Evolutionary conservation across 2,113 vertebrate species (phyloP).

Genomic region (Eolophus roseicapilla): DNA sequence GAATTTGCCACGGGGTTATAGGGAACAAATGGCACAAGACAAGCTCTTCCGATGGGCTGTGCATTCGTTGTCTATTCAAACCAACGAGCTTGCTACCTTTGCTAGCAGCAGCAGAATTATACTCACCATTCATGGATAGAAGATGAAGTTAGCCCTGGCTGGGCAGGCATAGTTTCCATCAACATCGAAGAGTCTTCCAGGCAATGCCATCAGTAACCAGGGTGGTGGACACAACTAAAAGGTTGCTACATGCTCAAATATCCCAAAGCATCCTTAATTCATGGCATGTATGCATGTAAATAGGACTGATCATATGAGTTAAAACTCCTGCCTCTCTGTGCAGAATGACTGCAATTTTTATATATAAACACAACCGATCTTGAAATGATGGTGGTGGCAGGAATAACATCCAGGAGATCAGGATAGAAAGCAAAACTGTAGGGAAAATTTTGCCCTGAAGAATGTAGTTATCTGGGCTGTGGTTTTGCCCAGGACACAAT

Average conservation of each 20-base stretch:
- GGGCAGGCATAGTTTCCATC: not conserved
- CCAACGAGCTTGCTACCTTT: not conserved
- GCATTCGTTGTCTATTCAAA: not conserved
- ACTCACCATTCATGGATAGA: not conserved
- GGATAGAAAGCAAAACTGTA: not conserved
- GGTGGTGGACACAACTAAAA: not conserved
- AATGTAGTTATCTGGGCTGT: not conserved
- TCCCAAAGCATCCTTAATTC: not conserved
- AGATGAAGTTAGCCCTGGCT: not conserved
- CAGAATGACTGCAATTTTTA: not conserved
- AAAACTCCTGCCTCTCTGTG: not conserved
- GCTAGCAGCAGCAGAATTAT: not conserved
- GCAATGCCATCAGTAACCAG: not conserved
- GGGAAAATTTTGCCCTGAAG: not conserved
- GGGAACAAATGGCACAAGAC: not conserved
- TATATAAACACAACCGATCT: not conserved
- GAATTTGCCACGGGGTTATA: slow-evolving; percentile 14
- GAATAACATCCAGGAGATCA: not conserved
- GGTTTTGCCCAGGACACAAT: not conserved
- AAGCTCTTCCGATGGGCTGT: not conserved
- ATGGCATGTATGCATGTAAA: not conserved
- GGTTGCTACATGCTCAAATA: not conserved
- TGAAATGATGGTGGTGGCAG: not conserved
- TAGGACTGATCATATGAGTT: not conserved
- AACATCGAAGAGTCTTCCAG: not conserved